Evolutionary conservation across 2,888 invertebrate species (phyloP).

Genomic region (Eudemis profundana): DNA sequence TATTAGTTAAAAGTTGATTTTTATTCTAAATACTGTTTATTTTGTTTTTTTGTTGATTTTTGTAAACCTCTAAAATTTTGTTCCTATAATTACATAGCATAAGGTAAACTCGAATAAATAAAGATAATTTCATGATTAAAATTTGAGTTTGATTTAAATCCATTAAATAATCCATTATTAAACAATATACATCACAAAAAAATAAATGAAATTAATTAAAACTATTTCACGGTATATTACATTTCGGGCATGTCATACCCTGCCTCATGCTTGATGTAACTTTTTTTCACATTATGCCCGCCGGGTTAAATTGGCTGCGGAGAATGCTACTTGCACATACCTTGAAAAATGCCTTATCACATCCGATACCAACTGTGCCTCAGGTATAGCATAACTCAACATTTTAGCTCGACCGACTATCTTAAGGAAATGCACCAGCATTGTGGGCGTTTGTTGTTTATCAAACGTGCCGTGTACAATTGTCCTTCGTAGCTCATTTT

Average conservation of each 20-base stretch:
- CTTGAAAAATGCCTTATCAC: too few species aligned
- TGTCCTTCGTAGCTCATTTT: too few species aligned
- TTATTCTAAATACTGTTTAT: not conserved
- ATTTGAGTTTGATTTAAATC: not conserved
- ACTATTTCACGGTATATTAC: not conserved
- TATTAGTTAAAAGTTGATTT: constrained; percentile 1
- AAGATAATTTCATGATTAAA: not conserved
- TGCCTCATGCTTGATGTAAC: constrained; percentile 6
- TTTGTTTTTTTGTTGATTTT: not conserved
- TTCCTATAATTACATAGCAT: not conserved
- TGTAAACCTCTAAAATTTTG: not conserved
- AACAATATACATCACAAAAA: constrained; percentile 3
- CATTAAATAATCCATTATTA: not conserved
- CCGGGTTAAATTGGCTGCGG: constrained; percentile 3
- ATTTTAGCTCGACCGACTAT: too few species aligned
- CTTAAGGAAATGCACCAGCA: too few species aligned
- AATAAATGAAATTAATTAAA: not conserved
- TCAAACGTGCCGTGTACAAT: too few species aligned
- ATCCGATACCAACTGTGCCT: too few species aligned
- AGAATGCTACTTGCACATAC: too few species aligned
- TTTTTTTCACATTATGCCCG: constrained; percentile 2
- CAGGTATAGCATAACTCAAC: too few species aligned
- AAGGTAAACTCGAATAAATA: constrained; percentile 1
- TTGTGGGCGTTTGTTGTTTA: too few species aligned
- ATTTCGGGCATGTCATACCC: constrained; percentile 5